Percentiles rank a stretch among this genome's conserved stretches.
These are phyloP conservation scores for Atractosteus spatula DNA, from an alignment of 2,113 vertebrate genomes.

Conservation along the genomic window DNA sequence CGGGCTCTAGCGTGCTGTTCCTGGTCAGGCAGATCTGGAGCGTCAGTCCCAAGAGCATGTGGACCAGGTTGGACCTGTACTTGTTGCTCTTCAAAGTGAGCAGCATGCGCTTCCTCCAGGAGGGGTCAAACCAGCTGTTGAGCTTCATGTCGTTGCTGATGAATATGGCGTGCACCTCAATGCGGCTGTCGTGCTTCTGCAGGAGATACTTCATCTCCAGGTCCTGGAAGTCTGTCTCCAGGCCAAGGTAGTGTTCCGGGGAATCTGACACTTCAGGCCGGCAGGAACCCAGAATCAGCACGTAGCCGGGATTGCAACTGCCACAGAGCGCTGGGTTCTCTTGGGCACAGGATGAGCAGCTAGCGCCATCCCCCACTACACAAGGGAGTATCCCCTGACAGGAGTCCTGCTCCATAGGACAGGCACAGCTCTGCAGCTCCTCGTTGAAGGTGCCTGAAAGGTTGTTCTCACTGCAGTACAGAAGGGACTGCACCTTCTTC, in stretches of 20 bases:
- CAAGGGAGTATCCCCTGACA: slow-evolving; percentile 89
- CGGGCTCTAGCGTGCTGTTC: slow-evolving; percentile 92
- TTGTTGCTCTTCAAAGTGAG: slow-evolving; percentile 96
- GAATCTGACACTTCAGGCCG: slow-evolving; percentile 86
- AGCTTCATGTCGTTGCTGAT: slow-evolving; percentile 94
- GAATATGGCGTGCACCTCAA: slow-evolving; percentile 86
- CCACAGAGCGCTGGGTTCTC: slow-evolving; percentile 89
- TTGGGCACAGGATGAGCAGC: slow-evolving; percentile 79
- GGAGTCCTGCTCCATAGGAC: slow-evolving; percentile 73
- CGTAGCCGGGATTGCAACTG: slow-evolving; percentile 81
- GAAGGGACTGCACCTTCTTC: slow-evolving; percentile 79
- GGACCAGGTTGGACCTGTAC: slow-evolving; percentile 86
- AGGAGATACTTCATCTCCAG: slow-evolving; percentile 87
- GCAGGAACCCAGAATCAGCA: slow-evolving; percentile 81
- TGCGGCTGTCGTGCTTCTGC: slow-evolving; percentile 81
- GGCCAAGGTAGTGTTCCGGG: slow-evolving; percentile 85
- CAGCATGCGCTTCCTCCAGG: slow-evolving; percentile 95
- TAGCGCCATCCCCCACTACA: slow-evolving; percentile 76
- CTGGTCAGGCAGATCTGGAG: slow-evolving; percentile 92
- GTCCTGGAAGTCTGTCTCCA: slow-evolving; percentile 89
- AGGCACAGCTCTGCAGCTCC: slow-evolving; percentile 82
- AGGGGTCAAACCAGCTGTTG: slow-evolving; percentile 94
- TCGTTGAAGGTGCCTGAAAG: slow-evolving; percentile 83
- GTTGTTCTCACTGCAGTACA: slow-evolving; percentile 89
- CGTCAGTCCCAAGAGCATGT: slow-evolving; percentile 85